Evolutionary conservation across 1,140 invertebrate genomes (phyloP).

Genomic region (Aporrectodea caliginosa): DNA sequence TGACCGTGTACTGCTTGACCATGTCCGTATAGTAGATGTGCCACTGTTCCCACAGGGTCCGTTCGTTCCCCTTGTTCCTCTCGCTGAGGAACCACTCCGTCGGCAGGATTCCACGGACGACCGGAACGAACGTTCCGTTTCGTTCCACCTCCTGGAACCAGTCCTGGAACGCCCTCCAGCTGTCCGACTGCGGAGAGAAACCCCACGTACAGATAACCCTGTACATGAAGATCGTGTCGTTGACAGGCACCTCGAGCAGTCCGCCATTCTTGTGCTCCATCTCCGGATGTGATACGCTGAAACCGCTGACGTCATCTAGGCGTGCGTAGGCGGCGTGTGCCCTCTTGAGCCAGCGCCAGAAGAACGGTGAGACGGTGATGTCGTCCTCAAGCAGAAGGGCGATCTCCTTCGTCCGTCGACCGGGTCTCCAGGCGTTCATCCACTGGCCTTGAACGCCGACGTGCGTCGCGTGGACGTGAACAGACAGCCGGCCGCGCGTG

Average conservation of each 20-base stretch:
- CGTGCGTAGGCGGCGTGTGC: slow-evolving; percentile 41
- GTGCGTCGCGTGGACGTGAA: slow-evolving; percentile 37
- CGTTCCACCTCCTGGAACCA: neutral
- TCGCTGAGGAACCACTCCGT: slow-evolving; percentile 4
- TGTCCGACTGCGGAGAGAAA: slow-evolving; percentile 3
- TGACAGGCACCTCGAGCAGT: neutral
- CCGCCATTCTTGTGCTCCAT: slow-evolving; percentile 37
- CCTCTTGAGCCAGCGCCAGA: slow-evolving; percentile 41
- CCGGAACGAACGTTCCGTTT: neutral
- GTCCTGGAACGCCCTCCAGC: slow-evolving; percentile 10
- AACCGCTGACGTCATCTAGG: slow-evolving; percentile 37
- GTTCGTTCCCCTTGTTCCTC: neutral
- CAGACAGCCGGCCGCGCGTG: slow-evolving; percentile 34
- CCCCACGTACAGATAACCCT: slow-evolving; percentile 4
- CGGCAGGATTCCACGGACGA: slow-evolving; percentile 5
- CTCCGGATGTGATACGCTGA: slow-evolving; percentile 40
- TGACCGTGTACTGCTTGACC: neutral
- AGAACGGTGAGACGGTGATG: slow-evolving; percentile 40
- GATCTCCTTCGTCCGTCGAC: slow-evolving; percentile 37
- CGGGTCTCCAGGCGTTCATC: slow-evolving; percentile 40
- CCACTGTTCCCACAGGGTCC: slow-evolving; percentile 11
- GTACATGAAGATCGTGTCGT: slow-evolving; percentile 10
- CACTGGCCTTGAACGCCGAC: slow-evolving; percentile 43
- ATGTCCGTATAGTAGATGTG: slow-evolving; percentile 8
- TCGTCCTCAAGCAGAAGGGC: slow-evolving; percentile 46